Evolutionary conservation across 2,888 invertebrate species (phyloP).

Genomic region (Rhagophthalmus giganteus): DNA sequence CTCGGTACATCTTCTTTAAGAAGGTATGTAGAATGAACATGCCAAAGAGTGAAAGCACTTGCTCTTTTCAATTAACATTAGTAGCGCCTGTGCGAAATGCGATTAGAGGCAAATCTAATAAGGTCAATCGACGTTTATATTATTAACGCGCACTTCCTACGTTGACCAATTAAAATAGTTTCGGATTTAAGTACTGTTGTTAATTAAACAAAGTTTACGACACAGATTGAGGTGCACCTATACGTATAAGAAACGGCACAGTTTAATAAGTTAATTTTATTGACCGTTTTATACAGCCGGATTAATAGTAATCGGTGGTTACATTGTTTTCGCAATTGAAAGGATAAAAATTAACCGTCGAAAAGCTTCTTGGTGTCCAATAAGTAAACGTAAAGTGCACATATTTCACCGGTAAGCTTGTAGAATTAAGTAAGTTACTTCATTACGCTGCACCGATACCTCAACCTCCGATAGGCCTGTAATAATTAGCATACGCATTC

Average conservation of each 20-base stretch:
- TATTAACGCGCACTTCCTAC: not conserved
- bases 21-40: slow-evolving; percentile 38
- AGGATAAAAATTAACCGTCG: too few species aligned
- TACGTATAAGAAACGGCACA: too few species aligned
- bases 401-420: slow-evolving; percentile 16
- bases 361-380: too few species aligned
- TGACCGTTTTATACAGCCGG: too few species aligned
- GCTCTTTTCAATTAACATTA: slow-evolving; percentile 27
- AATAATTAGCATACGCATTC: slow-evolving; percentile 42
- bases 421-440: slow-evolving; percentile 24
- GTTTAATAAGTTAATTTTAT: too few species aligned
- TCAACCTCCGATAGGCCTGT: slow-evolving; percentile 26
- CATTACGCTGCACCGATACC: slow-evolving; percentile 25
- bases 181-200: not conserved
- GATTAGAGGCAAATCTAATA: not conserved
- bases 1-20: slow-evolving; percentile 43
- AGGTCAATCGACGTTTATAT: not conserved
- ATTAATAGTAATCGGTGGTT: too few species aligned
- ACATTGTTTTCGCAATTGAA: too few species aligned
- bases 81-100: slow-evolving; percentile 3
- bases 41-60: slow-evolving; percentile 33
- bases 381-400: slow-evolving; percentile 11
- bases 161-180: not conserved
- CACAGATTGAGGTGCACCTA: too few species aligned
- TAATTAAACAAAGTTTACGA: not conserved